Evolutionary conservation across 2,797 vertebrate genomes (phyloP), one percentile per base, ranked within the genome.

Genomic region (Morelia viridis): DNA sequence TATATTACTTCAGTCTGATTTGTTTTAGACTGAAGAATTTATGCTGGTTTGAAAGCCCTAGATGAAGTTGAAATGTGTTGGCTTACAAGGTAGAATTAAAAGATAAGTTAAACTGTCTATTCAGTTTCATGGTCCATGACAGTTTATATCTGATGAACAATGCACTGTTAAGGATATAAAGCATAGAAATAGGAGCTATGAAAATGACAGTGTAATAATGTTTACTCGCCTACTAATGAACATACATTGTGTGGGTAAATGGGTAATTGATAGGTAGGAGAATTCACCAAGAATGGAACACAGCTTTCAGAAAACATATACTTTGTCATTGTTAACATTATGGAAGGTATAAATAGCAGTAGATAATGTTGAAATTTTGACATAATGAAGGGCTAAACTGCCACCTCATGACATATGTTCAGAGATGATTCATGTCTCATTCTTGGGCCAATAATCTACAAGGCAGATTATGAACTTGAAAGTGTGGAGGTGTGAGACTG

Each of bases 141-240:
- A 95, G n/a, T 60, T 88, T 68, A 87, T 93, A 0, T 94, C 89
- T 94, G 93, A 95, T 92, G 94, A 96, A 90, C 90, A 94, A 28
- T 93, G 89, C 90, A 92, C 92, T 96, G 91, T 94, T 96, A 94
- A 95, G 90, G 95, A 92, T 41, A 0, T n/a, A 94, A 92, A 90
- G 88, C 89, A 65, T 84, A 95, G 50, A 94, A 94, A 94, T 0
- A 92, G 92, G 24, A 96, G 41, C 0, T 0, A 64, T 89, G 87
- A 93, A 91, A 95, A 92, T 88, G 94, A 87, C 93, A 93, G 85
- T 28, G 61, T 4, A 12, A 5, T 93, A 80, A 3, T 65, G 60
- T 94, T 94, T 96, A 89, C 46, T 94, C 90, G 88, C 85, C 86
- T 84, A 83, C 60, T 91, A 80, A 95, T 17, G 7, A 95, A 89